These are phyloP conservation scores for Podarcis raffonei DNA, from an alignment of 2,113 vertebrate species.

Conservation along the genomic window DNA sequence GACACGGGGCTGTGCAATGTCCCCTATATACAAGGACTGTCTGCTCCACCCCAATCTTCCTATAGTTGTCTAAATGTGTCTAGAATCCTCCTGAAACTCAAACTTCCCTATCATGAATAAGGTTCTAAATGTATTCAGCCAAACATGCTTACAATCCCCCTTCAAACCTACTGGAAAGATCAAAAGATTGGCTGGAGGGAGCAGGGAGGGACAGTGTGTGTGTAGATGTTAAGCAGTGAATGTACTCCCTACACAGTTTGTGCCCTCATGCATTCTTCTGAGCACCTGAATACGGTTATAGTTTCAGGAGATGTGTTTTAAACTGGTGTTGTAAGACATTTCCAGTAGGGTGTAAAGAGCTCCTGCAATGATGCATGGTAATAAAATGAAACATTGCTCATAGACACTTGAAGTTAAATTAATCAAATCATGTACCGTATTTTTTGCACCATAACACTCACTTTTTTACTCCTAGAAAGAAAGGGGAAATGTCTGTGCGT, in stretches of 20 bases:
- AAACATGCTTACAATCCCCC: not conserved
- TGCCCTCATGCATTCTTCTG: not conserved
- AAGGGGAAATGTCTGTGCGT: too few species aligned
- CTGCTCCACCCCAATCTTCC: too few species aligned
- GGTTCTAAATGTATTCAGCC: not conserved
- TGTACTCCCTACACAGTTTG: not conserved
- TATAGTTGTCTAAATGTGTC: too few species aligned
- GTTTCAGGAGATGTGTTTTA: not conserved
- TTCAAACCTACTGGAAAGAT: not conserved
- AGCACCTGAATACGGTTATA: not conserved
- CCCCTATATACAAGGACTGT: too few species aligned
- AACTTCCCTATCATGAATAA: not conserved
- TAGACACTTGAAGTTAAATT: slow-evolving; percentile 34
- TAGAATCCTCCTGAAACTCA: not conserved
- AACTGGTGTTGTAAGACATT: slow-evolving; percentile 20
- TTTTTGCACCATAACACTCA: too few species aligned
- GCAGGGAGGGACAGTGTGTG: not conserved
- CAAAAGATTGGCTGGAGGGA: not conserved
- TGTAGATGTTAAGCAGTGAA: too few species aligned
- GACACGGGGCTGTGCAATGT: not conserved
- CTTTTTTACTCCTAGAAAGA: too few species aligned
- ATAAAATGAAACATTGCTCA: slow-evolving; percentile 50
- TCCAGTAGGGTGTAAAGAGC: slow-evolving; percentile 48
- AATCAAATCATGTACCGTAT: slow-evolving; percentile 6
- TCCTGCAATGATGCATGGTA: slow-evolving; percentile 45